Evolutionary conservation across 2,113 vertebrate genomes (phyloP), one percentile per base, ranked within the genome.

Genomic region (Elachura formosa): DNA sequence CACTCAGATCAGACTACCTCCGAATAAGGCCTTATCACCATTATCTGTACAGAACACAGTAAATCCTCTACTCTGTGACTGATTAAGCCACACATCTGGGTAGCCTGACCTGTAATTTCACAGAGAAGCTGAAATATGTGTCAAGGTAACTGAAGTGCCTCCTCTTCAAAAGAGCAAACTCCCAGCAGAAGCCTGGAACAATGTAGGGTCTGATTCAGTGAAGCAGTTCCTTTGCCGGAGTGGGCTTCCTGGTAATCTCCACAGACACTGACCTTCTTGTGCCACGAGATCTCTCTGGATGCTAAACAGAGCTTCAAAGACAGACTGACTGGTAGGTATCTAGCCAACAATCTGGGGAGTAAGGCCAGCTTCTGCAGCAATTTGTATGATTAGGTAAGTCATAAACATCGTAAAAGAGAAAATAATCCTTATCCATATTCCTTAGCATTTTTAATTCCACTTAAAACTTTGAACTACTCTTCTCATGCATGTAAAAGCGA

Each of bases 281-380:
- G 1, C 17, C 56, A 86, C 6, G 72, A 14, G 6, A 48, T 45
- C 25, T 14, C 41, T n/a, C 46, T 23, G 13, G 76, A 85, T 16
- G 41, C 18, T 69, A 29, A 68, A 81, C 2, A 12, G 55, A 71
- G 5, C 38, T 74, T 78, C 46, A 61, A 86, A 76, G 36, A 85
- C 51, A 63, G 49, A 48, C 11, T 3, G 4, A 14, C 31, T 46
- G 10, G 2, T 11, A 77, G 34, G 25, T 5, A 55, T 41, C 20
- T 6, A 13, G 17, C 8, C 31, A 56, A 48, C 25, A 80, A 56
- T 26, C 1, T 2, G 0, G 28, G n/a, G 7, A 85, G 10, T 14
- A 85, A 59, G 13, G 15, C 4, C 11, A 55, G 11, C 5, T 72
- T 77, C 72, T 52, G 10, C 6, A 61, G 6, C 46, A 49, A 72